phyloP scores from a whole-genome alignment of 2,113 vertebrate genomes.

The Arizona elegans region DNA sequence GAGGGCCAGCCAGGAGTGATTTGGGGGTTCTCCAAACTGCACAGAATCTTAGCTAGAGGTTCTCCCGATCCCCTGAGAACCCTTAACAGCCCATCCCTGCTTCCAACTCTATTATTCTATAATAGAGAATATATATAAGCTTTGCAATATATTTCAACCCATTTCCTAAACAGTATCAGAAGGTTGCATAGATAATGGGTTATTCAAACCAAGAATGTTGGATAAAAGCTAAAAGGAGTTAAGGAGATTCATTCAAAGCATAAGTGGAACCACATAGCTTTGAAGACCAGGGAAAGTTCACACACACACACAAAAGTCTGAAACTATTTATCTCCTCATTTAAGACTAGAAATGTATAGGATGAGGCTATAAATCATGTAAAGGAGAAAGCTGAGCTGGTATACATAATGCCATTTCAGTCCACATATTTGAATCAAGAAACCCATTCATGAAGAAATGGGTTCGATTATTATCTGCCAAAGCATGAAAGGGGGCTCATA shows the following conservation, averaged over 20 bases:
- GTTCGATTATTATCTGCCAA: background rate
- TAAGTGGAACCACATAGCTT: background rate
- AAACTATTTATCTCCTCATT: background rate
- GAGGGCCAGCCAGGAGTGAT: too few species aligned
- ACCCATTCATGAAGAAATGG: background rate
- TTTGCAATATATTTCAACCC: background rate
- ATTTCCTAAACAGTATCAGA: background rate
- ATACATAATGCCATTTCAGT: background rate
- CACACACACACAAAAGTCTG: background rate
- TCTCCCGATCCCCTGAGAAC: too few species aligned
- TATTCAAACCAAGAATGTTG: background rate
- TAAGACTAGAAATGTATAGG: background rate
- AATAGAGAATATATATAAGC: too few species aligned
- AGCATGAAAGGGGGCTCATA: background rate
- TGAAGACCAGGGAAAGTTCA: background rate
- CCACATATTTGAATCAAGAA: background rate
- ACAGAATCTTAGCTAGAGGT: too few species aligned
- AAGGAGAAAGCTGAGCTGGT: background rate
- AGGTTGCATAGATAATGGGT: background rate
- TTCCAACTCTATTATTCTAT: background rate
- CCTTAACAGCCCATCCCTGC: too few species aligned
- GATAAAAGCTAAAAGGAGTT: background rate
- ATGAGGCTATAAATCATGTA: background rate
- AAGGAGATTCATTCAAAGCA: background rate
- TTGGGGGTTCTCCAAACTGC: too few species aligned